Evolutionary conservation across 2,113 vertebrate genomes (phyloP).

Genomic region (Neopipo cinnamomea): DNA sequence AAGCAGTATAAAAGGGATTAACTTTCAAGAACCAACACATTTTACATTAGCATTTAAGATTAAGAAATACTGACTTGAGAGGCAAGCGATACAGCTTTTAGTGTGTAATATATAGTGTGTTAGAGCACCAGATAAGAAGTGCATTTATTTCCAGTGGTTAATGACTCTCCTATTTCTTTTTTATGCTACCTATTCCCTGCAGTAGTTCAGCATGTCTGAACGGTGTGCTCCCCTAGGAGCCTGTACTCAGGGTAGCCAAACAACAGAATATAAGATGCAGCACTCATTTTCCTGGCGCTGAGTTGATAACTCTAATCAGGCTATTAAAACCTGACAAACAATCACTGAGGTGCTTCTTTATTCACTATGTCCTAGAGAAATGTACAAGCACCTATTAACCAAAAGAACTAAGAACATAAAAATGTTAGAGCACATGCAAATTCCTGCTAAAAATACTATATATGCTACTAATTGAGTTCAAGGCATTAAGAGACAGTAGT

Average conservation of each 20-base stretch:
- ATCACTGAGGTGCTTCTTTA: neutral
- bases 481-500: neutral
- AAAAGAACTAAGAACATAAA: neutral
- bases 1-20: neutral
- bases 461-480: neutral
- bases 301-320: neutral
- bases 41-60: conserved; percentile 14
- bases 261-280: neutral
- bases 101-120: neutral
- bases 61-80: neutral
- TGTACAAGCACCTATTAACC: neutral
- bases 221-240: neutral
- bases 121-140: neutral
- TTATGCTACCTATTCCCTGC: neutral
- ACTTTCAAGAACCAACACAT: neutral
- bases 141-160: conserved; percentile 22
- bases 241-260: neutral
- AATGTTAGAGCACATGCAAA: neutral
- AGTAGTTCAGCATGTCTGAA: neutral
- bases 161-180: conserved; percentile 8
- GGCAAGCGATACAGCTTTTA: neutral
- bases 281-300: neutral
- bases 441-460: neutral
- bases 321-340: neutral
- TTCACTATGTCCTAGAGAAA: neutral